These are phyloP conservation scores for Drosophila parabipectinata DNA, from an alignment of 1,140 invertebrate genomes.

Conservation along the genomic window DNA sequence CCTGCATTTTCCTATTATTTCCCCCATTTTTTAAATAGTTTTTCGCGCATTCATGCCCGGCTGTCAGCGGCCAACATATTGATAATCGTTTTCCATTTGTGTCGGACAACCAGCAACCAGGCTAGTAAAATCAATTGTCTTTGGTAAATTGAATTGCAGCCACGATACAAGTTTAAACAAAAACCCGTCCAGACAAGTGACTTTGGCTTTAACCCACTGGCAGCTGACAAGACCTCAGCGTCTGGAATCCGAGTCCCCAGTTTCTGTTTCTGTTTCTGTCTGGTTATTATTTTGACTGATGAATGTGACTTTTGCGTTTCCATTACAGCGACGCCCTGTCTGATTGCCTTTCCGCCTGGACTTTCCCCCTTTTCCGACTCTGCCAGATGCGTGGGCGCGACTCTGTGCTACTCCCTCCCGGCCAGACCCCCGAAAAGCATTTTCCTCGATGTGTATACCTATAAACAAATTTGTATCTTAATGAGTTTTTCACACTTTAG, in stretches of 20 bases:
- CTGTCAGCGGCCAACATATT: conserved; percentile 68
- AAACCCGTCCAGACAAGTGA: conserved; percentile 25
- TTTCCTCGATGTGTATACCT: conserved; percentile 8
- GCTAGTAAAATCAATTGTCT: conserved; percentile 66
- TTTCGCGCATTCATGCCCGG: conserved; percentile 60
- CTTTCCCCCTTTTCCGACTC: conserved; percentile 19
- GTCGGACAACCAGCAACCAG: conserved; percentile 10
- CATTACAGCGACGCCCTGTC: conserved; percentile 25
- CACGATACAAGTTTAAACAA: conserved; percentile 25
- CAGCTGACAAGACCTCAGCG: conserved; percentile 32
- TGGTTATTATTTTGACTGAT: conserved; percentile 54
- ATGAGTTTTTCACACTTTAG: conserved; percentile 58
- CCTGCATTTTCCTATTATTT: conserved; percentile 31
- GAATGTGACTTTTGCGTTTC: conserved; percentile 48
- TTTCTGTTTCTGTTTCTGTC: conserved; percentile 40
- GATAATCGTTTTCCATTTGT: conserved; percentile 77
- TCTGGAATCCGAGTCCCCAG: conserved; percentile 4
- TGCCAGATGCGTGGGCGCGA: conserved; percentile 34
- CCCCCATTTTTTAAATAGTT: conserved; percentile 47
- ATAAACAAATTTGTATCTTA: conserved; percentile 57
- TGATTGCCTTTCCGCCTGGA: conserved; percentile 36
- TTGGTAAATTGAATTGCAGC: conserved; percentile 68
- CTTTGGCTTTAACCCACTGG: conserved; percentile 46
- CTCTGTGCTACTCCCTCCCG: background rate
- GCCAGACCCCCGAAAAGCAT: background rate